Percentiles rank a stretch among this genome's conserved stretches.
These are phyloP conservation scores for Cephus pygmeus DNA, from an alignment of 2,888 invertebrate species.

Conservation along the genomic window DNA sequence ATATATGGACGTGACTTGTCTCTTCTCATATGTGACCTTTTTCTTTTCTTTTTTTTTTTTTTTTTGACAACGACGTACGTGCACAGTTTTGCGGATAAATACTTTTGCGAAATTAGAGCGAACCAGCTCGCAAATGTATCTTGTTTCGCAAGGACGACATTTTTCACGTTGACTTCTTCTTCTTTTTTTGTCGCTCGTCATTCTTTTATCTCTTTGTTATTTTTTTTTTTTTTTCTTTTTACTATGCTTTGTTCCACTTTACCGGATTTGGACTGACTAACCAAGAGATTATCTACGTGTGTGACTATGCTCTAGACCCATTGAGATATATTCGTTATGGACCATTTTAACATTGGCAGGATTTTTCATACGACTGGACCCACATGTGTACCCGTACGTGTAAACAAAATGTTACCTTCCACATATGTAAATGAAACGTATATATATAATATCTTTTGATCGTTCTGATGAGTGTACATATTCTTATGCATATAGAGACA, in stretches of 20 bases:
- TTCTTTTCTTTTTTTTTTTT: background rate
- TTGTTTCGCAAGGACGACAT: background rate
- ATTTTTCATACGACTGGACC: background rate
- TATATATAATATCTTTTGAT: background rate
- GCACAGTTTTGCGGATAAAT: background rate
- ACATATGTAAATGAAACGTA: slow-evolving; percentile 25
- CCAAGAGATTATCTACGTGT: background rate
- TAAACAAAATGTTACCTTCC: slow-evolving; percentile 11
- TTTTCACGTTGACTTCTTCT: slow-evolving; percentile 2
- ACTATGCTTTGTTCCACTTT: background rate
- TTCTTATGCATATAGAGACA: slow-evolving; percentile 3
- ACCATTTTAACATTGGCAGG: background rate
- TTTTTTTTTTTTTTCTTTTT: background rate
- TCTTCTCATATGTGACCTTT: background rate
- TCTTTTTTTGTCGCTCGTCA: background rate
- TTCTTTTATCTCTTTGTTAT: background rate
- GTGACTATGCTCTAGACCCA: background rate
- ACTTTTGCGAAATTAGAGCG: background rate
- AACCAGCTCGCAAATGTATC: background rate
- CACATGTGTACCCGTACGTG: background rate
- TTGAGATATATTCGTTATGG: background rate
- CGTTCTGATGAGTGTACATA: background rate
- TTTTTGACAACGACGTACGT: background rate
- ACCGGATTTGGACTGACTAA: background rate
- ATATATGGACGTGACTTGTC: background rate